phyloP scores from a whole-genome alignment of 1,140 invertebrate genomes.

The Diprion similis region DNA sequence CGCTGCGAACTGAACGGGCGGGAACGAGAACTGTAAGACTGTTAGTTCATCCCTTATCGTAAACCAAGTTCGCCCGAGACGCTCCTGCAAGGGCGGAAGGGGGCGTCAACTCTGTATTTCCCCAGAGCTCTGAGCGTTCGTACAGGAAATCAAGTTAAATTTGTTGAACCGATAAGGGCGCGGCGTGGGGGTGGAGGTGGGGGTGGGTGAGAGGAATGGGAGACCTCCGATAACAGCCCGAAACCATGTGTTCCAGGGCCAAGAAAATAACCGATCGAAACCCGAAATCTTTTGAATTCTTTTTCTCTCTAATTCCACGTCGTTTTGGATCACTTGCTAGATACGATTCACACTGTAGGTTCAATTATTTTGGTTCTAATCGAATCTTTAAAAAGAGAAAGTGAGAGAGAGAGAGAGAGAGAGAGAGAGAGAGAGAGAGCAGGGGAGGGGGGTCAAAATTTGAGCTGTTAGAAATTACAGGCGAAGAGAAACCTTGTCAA shows the following conservation, averaged over 20 bases:
- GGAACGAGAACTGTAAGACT: constrained; percentile 9
- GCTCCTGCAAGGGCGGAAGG: constrained; percentile 27
- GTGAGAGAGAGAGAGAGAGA: too few relatives aligned
- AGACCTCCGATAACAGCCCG: not conserved
- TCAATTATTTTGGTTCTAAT: too few relatives aligned
- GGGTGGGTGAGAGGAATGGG: too few relatives aligned
- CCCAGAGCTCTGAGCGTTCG: constrained; percentile 47
- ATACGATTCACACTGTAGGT: too few relatives aligned
- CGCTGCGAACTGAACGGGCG: constrained; percentile 6
- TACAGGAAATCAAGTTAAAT: constrained; percentile 56
- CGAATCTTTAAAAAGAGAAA: too few relatives aligned
- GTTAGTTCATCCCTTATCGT: constrained; percentile 50
- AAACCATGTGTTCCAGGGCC: too few relatives aligned
- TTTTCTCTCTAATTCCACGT: not conserved
- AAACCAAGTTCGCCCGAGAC: constrained; percentile 49
- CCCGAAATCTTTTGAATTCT: not conserved
- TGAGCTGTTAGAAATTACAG: too few relatives aligned
- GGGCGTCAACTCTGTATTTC: constrained; percentile 43
- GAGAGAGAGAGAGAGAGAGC: too few relatives aligned
- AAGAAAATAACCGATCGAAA: not conserved
- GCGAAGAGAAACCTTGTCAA: too few relatives aligned
- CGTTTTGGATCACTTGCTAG: too few relatives aligned
- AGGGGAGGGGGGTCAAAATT: too few relatives aligned
- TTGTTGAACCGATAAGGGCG: constrained; percentile 51
- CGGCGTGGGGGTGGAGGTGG: not conserved